phyloP scores from a whole-genome alignment of 2,113 vertebrate species.

The Heterotis niloticus region DNA sequence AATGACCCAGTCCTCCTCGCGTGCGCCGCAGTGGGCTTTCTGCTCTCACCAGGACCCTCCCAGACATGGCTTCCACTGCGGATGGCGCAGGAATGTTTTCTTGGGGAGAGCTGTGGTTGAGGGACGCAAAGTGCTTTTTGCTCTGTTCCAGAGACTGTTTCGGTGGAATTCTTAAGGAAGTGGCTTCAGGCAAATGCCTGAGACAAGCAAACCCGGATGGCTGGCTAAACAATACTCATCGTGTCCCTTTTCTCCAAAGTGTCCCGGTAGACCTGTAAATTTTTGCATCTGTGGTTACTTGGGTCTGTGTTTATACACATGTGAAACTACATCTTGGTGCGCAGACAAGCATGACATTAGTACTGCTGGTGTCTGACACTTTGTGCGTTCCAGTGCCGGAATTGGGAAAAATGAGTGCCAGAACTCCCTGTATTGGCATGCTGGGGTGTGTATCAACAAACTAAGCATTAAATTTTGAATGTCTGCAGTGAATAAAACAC shows the following conservation, averaged over 20 bases:
- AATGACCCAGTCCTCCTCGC: background rate
- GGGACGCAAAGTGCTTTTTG: background rate
- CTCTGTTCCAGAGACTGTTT: background rate
- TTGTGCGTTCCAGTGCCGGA: background rate
- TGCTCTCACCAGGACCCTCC: background rate
- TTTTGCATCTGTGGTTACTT: background rate
- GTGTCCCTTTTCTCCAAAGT: conserved; percentile 6
- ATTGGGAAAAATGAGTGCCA: too few relatives aligned
- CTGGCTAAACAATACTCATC: background rate
- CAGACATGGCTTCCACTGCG: conserved; percentile 9
- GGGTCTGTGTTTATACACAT: background rate
- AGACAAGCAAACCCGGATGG: background rate
- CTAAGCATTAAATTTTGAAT: too few relatives aligned
- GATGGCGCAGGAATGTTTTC: conserved; percentile 11
- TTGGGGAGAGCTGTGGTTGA: conserved; percentile 11
- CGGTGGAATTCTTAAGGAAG: conserved; percentile 3
- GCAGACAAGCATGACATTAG: too few relatives aligned
- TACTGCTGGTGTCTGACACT: too few relatives aligned
- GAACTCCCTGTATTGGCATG: too few relatives aligned
- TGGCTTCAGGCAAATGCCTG: background rate
- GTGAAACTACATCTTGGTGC: background rate
- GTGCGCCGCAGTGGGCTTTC: background rate
- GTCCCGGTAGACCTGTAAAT: background rate
- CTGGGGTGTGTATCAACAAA: too few relatives aligned
- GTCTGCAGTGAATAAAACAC: too few relatives aligned